These are phyloP conservation scores for Holothuria scabra DNA, from an alignment of 53 echinoderm and acorn worm genomes.

Conservation along the genomic window DNA sequence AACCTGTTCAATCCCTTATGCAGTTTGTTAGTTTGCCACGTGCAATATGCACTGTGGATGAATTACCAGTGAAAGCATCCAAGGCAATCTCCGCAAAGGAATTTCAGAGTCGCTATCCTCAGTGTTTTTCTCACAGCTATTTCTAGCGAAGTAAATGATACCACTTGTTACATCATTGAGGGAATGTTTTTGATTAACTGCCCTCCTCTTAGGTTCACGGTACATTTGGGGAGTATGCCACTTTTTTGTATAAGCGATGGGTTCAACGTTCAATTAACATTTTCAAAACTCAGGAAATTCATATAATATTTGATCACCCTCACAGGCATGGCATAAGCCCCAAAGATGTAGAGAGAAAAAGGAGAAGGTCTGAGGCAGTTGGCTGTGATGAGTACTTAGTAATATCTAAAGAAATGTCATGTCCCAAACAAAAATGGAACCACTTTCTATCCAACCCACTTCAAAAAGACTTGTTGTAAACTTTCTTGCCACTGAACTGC, in stretches of 20 bases:
- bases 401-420: background rate
- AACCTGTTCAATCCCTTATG: constrained; percentile 16
- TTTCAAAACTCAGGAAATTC: constrained; percentile 42
- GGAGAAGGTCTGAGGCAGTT: constrained; percentile 10
- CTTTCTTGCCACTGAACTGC: constrained; percentile 18
- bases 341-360: constrained; percentile 49
- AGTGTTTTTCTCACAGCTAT: no score
- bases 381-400: background rate
- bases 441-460: constrained; percentile 14
- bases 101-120: constrained; percentile 18
- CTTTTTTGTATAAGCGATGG: constrained; percentile 26
- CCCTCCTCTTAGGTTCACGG: background rate
- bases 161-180: constrained; percentile 16
- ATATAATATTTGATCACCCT: constrained; percentile 64
- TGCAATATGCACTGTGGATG: no score
- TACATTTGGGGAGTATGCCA: constrained; percentile 24
- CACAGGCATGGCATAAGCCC: constrained; percentile 56
- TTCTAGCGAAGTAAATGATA: background rate
- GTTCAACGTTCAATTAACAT: background rate
- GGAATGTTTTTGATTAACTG: no score
- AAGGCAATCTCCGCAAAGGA: constrained; percentile 14
- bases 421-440: constrained; percentile 42
- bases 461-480: constrained; percentile 39
- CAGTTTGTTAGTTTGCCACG: no score
- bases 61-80: constrained; percentile 1